Evolutionary conservation across 2,888 invertebrate genomes (phyloP), one percentile per base, ranked within the genome.

Genomic region (Cataglyphis altisquamis): DNA sequence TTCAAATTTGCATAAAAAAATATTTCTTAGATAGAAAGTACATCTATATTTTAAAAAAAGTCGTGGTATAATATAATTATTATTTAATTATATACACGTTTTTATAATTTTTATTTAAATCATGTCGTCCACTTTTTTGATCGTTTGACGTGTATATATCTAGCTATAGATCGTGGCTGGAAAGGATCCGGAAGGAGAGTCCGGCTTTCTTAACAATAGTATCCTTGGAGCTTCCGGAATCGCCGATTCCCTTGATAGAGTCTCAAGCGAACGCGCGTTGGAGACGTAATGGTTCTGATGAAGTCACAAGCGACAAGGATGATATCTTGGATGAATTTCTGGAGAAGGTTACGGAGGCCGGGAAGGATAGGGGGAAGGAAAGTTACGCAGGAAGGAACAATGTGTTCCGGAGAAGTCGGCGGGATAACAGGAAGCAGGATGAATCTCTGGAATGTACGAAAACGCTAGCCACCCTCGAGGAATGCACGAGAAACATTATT

Each of bases 121-220:
- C 41, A 8, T 12, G 10, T 63, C 18, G 15, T 45, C 12, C n/a
- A 64, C 0, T 1, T n/a, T 32, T 48, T 21, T 45, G 12, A 55
- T 0, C 8, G 1, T 25, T 66, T 3, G 45, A 32, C 15, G 12
- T 45, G 41, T 63, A 4, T 25, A 12, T 73, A 21, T 21, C 21
- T n/a, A 93, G 92, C 91, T 94, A 92, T 84, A 94, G 92, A 84
- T 93, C 91, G 21, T 94, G 93, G 94, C 82, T 93, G 36, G 91
- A 93, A 64, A 88, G 89, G 45, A 86, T 92, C 21, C 91, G 92
- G 64, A 92, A 91, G 25, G 94, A 94, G 68, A 90, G 90, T 9
- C 93, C 92, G 10, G 92, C 94, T 6, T 92, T 93, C 83, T 87
- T 94, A 74, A 94, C 94, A 80, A 93, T 94, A 83, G 93, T 93